Base-by-base conservation (phyloP, 2,113 vertebrate genomes). In the Uria aalge region DNA sequence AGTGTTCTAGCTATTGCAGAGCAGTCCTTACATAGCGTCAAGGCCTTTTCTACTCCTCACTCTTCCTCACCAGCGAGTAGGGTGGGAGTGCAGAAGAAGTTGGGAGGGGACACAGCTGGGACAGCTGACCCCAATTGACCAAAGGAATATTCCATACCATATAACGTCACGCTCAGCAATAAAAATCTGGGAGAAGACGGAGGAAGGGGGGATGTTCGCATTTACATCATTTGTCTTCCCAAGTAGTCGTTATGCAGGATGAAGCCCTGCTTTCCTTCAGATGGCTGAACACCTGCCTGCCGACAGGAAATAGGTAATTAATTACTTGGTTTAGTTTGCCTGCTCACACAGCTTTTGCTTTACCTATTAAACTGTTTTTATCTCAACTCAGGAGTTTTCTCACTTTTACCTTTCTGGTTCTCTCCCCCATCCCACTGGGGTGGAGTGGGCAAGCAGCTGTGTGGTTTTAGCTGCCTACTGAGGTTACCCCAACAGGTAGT, bases 171-270 rank as follows among this genome's bases (percentile, higher is more conserved):
- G 9, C 7, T 75, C 38, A 67, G 9, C 43, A 73, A 43, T 22
- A 41, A 30, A 71, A 77, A 22, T 30, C 16, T 40, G 45, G 19
- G 12, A 7, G 36, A n/a, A 63, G 40, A 63, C 34, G 4, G 20
- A 63, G 23, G 5, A 75, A 82, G 12, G 2, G 14, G 26, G 5
- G 9, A 4, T 5, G 5, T 74, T 36, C 2, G 2, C 14, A 52
- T 10, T 81, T 15, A 38, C 18, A 17, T 22, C 2, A 3, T 27
- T 67, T 41, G 22, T 66, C 43, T 74, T 36, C 21, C 21, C 8
- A 57, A 67, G 9, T 32, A 43, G 23, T 15, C 6, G 0, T 43
- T 66, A 34, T 2, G 3, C 2, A 2, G 43, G 26, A 66, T 18
- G 32, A 18, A 66, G 11, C 21, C 13, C 52, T 73, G 7, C 13